These are phyloP conservation scores for Hippocampus comes DNA, from an alignment of 2,113 vertebrate species.

Conservation along the genomic window DNA sequence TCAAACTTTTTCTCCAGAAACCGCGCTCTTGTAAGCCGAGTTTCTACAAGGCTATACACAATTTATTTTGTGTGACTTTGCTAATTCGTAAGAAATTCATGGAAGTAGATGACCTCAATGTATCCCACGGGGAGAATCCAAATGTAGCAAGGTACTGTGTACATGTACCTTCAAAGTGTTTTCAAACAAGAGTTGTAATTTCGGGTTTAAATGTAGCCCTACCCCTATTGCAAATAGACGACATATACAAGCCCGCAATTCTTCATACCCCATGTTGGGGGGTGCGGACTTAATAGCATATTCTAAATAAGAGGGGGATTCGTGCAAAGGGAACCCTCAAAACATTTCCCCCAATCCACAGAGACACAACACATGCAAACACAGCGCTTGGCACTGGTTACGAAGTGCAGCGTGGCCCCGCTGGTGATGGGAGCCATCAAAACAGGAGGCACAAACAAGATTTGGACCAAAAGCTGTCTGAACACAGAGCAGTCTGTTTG, in stretches of 20 bases:
- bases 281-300: constrained; percentile 60
- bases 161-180: too few species aligned
- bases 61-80: background rate
- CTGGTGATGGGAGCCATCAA: constrained; percentile 52
- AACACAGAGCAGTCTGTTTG: constrained; percentile 65
- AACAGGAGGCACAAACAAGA: constrained; percentile 57
- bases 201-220: too few species aligned
- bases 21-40: background rate
- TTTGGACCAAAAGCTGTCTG: constrained; percentile 60
- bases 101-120: background rate
- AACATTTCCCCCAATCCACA: constrained; percentile 42
- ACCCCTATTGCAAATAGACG: too few species aligned
- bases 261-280: too few species aligned
- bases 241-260: too few species aligned
- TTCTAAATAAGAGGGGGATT: constrained; percentile 53
- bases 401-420: constrained; percentile 29
- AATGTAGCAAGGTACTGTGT: too few species aligned
- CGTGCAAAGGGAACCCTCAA: constrained; percentile 48
- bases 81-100: background rate
- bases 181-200: too few species aligned
- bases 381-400: constrained; percentile 47
- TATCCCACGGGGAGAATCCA: background rate
- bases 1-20: constrained; percentile 7
- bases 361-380: constrained; percentile 9
- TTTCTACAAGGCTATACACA: background rate